Evolutionary conservation across 2,113 vertebrate genomes (phyloP), one percentile per base, ranked within the genome.

Genomic region (Neomonachus schauinslandi): DNA sequence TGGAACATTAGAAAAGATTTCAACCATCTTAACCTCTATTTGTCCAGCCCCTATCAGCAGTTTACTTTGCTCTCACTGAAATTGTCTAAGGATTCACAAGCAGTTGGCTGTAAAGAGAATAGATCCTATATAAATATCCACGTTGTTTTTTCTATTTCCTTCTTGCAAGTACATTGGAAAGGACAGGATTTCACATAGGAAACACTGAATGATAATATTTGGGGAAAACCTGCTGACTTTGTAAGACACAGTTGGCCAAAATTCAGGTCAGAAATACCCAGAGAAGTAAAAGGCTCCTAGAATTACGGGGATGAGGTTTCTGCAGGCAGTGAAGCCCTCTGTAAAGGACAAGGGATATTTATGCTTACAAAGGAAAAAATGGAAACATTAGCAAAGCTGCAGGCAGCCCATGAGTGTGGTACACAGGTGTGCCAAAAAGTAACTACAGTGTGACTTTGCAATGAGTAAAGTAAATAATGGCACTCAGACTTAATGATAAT

Each of bases 171-270:
- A 95, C 91, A 91, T 95, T 98, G 94, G 87, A 96, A 96, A 98
- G 97, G 96, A 96, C 97, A 98, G 98, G 98, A 89, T 98, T 98
- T 95, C 82, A 82, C 97, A 97, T 94, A 98, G 98, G 98, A 98
- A 98, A 98, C 97, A 94, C 97, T 98, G 98, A 98, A 98, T 96
- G 97, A 98, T 97, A 98, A 97, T 95, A 95, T 97, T 98, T 98
- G 95, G 83, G 97, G 93, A 95, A 98, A 98, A 98, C 92, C 97
- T 99, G 98, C 98, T 98, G 98, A 98, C 98, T 97, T 96, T 96
- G 95, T 97, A 95, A 98, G 96, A 98, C 57, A 97, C 85, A 98
- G 97, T 98, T 98, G 98, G 98, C 92, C 96, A 98, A 97, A 96
- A 98, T 97, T 98, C 98, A 98, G 92, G 65, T 95, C 91, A 96